Evolutionary conservation across 1,140 invertebrate genomes (phyloP).

Genomic region (Cydia fagiglandana): DNA sequence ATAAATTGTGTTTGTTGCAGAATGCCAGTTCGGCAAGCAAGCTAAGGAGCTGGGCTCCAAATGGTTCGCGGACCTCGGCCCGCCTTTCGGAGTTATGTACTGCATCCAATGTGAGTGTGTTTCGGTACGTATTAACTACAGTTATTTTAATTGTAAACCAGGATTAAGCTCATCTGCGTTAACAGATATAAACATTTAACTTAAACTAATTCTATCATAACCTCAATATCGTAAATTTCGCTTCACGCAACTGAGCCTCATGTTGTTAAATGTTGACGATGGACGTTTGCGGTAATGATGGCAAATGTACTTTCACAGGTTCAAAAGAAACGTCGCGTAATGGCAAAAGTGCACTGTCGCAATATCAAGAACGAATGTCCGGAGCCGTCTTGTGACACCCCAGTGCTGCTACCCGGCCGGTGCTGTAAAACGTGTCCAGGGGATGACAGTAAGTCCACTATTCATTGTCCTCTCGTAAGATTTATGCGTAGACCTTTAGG

Average conservation of each 20-base stretch:
- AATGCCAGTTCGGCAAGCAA: conserved; percentile 93
- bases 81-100: conserved; percentile 94
- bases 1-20: conserved; percentile 81
- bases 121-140: conserved; percentile 84
- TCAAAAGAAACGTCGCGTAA: conserved; percentile 91
- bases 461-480: conserved; percentile 20
- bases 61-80: conserved; percentile 94
- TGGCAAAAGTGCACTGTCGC: conserved; percentile 90
- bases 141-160: background rate
- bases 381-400: conserved; percentile 90
- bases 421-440: conserved; percentile 95
- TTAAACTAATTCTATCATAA: background rate
- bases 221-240: background rate
- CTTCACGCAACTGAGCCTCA: background rate
- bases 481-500: conserved; percentile 28
- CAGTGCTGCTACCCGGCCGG: conserved; percentile 89
- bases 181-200: background rate
- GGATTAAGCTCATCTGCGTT: background rate
- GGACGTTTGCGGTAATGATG: background rate
- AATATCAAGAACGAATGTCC: conserved; percentile 96
- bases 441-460: conserved; percentile 84
- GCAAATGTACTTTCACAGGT: conserved; percentile 81
- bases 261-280: background rate
- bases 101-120: conserved; percentile 96
- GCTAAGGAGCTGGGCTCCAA: conserved; percentile 90